Conservation (phyloP, 1,140 invertebrate species). For the Trichomalopsis sarcophagae region DNA sequence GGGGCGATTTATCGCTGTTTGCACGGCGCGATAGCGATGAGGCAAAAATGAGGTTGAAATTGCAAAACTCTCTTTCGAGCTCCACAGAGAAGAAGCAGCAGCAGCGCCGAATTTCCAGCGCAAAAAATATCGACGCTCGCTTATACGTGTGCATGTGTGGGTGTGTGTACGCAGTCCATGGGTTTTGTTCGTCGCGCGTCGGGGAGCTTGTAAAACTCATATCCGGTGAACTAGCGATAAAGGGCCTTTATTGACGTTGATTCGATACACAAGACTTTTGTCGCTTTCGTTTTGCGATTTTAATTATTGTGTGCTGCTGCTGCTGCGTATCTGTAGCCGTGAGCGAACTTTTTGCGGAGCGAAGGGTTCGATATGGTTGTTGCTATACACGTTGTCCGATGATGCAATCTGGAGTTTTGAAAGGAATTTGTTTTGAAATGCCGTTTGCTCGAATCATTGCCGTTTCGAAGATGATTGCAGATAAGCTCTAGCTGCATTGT, state of each 20-base stretch:
- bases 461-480: neutral
- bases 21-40: constrained; percentile 67
- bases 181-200: constrained; percentile 12
- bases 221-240: constrained; percentile 69
- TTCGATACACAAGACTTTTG: constrained; percentile 50
- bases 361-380: no score
- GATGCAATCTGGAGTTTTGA: neutral
- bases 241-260: constrained; percentile 62
- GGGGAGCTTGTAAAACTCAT: constrained; percentile 68
- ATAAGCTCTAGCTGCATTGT: no score
- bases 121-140: neutral
- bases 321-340: neutral
- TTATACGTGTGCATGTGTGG: neutral
- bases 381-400: neutral
- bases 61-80: constrained; percentile 63
- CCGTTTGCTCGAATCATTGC: neutral
- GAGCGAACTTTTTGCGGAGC: neutral
- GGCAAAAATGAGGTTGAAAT: constrained; percentile 72
- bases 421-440: neutral
- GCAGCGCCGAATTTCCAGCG: neutral
- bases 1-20: constrained; percentile 70
- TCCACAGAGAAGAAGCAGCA: no score
- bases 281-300: constrained; percentile 1
- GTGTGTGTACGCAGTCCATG: no score
- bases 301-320: neutral